Base-by-base conservation (phyloP, 2,113 vertebrate genomes). In the Holacanthus passer region DNA sequence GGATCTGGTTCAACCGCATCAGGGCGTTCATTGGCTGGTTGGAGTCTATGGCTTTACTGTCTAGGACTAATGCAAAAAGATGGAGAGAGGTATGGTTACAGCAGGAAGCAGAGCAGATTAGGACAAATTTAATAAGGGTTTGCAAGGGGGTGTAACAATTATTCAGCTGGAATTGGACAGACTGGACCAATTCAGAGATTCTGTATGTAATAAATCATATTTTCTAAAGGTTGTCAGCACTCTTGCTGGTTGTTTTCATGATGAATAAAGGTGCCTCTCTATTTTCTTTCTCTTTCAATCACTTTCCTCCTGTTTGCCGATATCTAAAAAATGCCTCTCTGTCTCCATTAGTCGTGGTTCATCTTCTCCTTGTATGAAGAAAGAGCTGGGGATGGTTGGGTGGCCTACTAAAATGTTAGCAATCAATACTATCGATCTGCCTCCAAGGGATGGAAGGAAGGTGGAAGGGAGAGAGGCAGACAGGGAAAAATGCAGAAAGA, bases 11-110 rank as follows among this genome's bases (percentile, higher is more conserved):
- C 88, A 99, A 94, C 73, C 98, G 96, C 98, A 99, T 99, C 92
- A 99, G 95, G 86, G 98, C 98, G 70, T 99, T 99, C 98, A 99
- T 99, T 80, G 96, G 96, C 83, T 96, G 96, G 92, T 96, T 96
- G 90, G 97, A 97, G 94, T 99, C 98, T 96, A 99, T 97, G 96
- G 97, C 97, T 98, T 99, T 99, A 92, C 97, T 99, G 94, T 99
- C 98, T 78, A 99, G 95, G 87, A 99, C 98, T 99, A 79, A 63
- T 12, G 27, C 48, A 69, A 71, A 52, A 32, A 31, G 20, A 53
- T 4, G 7, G 29, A 52, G 39, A 41, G n/a, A 16, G 35, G 50
- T 12, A 65, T 16, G 56, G 72, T 66, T 64, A 56, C 14, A 65
- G 52, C 27, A 56, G 52, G 59, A 37, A 66, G 27, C 12, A 37